Conservation (phyloP, 2,888 invertebrate genomes). For the Monoplex corrugatus region DNA sequence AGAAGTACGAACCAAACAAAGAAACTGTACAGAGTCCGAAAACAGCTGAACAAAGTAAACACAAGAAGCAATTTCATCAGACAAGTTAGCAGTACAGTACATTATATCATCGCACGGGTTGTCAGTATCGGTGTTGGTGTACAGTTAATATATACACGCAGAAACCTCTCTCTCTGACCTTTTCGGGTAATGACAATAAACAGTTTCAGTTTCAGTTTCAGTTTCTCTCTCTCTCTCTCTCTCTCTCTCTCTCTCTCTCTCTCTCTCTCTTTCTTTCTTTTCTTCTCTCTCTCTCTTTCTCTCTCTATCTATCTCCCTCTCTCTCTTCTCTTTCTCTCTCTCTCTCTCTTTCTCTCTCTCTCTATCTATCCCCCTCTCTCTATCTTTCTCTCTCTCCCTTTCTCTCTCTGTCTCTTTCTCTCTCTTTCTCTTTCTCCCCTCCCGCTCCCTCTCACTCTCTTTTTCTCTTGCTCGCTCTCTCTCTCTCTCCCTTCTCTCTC, state of each 20-base stretch:
- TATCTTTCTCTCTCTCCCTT: constrained; percentile 32
- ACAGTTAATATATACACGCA: too few relatives aligned
- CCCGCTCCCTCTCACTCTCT: neutral
- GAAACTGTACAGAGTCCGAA: too few relatives aligned
- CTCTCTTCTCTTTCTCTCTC: constrained; percentile 12
- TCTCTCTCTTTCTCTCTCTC: constrained; percentile 36
- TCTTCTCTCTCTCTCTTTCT: neutral
- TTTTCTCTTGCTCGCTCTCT: neutral
- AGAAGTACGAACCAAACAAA: too few relatives aligned
- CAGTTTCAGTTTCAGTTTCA: too few relatives aligned
- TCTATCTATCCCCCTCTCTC: constrained; percentile 4
- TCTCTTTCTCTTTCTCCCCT: neutral
- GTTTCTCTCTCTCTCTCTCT: constrained; percentile 4
- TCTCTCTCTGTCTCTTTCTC: constrained; percentile 40
- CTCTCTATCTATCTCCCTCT: too few relatives aligned
- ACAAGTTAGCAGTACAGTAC: too few relatives aligned
- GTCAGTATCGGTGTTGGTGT: too few relatives aligned
- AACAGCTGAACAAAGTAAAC: too few relatives aligned
- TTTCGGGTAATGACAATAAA: too few relatives aligned
- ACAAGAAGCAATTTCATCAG: too few relatives aligned
- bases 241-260: neutral
- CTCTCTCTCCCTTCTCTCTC: constrained; percentile 40
- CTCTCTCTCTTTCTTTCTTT: neutral
- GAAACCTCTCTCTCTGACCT: too few relatives aligned
- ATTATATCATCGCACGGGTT: too few relatives aligned